phyloP scores from a whole-genome alignment of 2,888 invertebrate genomes.

The Zeuzera pyrina region DNA sequence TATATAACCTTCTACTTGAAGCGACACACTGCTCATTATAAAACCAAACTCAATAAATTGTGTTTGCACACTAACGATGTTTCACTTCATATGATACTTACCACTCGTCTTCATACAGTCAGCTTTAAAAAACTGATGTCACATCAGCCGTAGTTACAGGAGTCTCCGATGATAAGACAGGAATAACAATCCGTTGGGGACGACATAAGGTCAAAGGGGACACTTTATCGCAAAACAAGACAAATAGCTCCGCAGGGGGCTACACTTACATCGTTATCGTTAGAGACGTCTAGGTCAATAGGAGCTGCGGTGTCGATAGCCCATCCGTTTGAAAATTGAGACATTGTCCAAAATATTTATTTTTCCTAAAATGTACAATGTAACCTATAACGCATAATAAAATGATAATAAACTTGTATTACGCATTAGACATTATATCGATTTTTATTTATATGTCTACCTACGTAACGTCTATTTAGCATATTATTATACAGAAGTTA shows the following conservation, averaged over 20 bases:
- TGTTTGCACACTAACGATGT: too few species aligned
- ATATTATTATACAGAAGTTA: too few species aligned
- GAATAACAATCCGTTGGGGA: constrained; percentile 10
- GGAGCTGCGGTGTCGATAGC: constrained; percentile 60
- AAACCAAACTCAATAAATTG: too few species aligned
- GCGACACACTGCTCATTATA: too few species aligned
- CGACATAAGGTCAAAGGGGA: constrained; percentile 38
- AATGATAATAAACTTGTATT: too few species aligned
- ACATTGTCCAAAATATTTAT: constrained; percentile 28
- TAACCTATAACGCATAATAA: too few species aligned
- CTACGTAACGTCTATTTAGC: too few species aligned
- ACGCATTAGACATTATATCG: too few species aligned
- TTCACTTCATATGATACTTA: background rate
- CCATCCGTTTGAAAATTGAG: constrained; percentile 58
- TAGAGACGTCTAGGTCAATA: constrained; percentile 48
- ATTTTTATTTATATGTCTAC: too few species aligned
- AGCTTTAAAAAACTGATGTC: constrained; percentile 22
- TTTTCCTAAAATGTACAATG: too few species aligned
- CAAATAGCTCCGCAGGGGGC: constrained; percentile 65
- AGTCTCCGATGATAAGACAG: constrained; percentile 16
- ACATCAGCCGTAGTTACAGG: constrained; percentile 26
- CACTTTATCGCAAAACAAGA: constrained; percentile 40
- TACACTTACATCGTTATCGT: constrained; percentile 61
- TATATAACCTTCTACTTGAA: too few species aligned
- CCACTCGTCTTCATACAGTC: background rate